Base-by-base conservation (phyloP, 2,113 vertebrate species). In the Plotosus lineatus region DNA sequence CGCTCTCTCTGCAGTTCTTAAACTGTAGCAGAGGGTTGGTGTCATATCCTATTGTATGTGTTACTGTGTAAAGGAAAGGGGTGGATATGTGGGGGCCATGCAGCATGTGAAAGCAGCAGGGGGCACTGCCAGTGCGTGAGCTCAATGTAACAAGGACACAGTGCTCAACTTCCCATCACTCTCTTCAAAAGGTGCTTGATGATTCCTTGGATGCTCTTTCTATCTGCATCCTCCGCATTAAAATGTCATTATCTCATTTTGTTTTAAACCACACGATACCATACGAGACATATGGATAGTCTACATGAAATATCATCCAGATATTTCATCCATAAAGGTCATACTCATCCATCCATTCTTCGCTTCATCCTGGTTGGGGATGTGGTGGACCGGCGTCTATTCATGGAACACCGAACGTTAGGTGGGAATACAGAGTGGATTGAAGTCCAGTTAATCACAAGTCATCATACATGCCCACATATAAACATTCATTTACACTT, bases 1-100 rank as follows among this genome's bases (percentile, higher is more conserved):
- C 31, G 23, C 74, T 50, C 50, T 80, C 78, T 73, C 75, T 79
- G 48, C 78, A 80, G 66, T 80, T 68, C 77, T 74, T 79, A 87
- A 84, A 86, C 77, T 83, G 82, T 82, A 86, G 83, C 86, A 86
- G 86, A 86, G 82, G 83, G 84, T 78, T 80, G 58, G 77, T 85
- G 86, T 87, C 82, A 75, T 81, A 75, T 87, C 80, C 61, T 58
- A 82, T 82, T 81, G 79, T 85, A 61, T 36, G 78, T 63, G 68
- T 75, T 44, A 55, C 66, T 78, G 74, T 83, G 79, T 82, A 78
- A 76, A 33, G 78, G 58, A n/a, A 36, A 53, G 61, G 84, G 73
- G 50, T 80, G 76, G 68, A 56, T 55, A n/a, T 68, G 50, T 73
- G 75, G 83, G 44, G 79, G 48, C 56, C 75, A 66, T 51, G 65